Evolutionary conservation across 1,140 invertebrate species (phyloP).

Genomic region (Paraescarpia echinospica): DNA sequence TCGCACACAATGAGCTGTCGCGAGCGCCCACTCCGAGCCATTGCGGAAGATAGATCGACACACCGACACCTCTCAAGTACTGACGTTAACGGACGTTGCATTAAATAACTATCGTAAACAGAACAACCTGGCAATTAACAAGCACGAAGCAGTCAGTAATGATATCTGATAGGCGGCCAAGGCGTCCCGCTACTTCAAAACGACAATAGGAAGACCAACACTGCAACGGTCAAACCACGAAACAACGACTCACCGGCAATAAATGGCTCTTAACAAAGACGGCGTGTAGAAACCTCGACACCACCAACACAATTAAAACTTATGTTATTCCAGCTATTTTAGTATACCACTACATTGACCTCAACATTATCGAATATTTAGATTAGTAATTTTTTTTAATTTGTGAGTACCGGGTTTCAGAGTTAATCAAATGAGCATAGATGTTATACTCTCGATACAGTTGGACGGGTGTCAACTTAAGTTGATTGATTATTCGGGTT

Average conservation of each 20-base stretch:
- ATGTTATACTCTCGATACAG: neutral
- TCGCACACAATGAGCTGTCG: neutral
- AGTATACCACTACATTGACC: neutral
- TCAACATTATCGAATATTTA: neutral
- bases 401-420: neutral
- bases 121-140: neutral
- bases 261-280: neutral
- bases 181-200: neutral
- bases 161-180: neutral
- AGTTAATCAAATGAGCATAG: neutral
- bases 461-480: neutral
- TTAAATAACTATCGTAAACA: slow-evolving; percentile 2
- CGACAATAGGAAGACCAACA: neutral
- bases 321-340: neutral
- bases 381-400: neutral
- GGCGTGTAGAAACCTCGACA: neutral
- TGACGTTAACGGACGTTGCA: neutral
- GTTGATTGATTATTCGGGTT: neutral
- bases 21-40: neutral
- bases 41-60: neutral
- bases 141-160: neutral
- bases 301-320: neutral
- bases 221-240: neutral
- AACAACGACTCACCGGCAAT: neutral
- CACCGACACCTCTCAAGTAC: neutral